These are phyloP conservation scores for Ochotona curzoniae DNA, from an alignment of 2,113 vertebrate species.

Conservation along the genomic window DNA sequence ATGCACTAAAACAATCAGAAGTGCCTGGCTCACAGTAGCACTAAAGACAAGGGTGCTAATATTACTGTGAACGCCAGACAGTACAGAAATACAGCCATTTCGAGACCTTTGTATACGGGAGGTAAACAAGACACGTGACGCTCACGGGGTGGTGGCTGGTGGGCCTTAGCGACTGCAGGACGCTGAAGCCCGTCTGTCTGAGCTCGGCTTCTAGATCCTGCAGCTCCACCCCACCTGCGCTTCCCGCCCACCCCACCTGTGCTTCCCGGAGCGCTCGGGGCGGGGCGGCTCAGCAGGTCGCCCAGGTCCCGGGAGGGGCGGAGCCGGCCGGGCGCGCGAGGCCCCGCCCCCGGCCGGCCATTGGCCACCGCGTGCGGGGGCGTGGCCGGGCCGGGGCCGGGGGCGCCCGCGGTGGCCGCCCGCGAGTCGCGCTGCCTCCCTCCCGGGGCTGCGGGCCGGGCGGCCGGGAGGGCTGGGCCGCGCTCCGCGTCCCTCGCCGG, in stretches of 20 bases:
- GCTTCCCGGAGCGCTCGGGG: slow-evolving; percentile 7
- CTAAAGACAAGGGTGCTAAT: not conserved
- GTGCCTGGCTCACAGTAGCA: slow-evolving; percentile 1
- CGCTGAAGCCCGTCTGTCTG: not conserved
- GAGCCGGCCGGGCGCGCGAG: slow-evolving; percentile 62
- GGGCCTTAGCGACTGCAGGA: slow-evolving; percentile 2
- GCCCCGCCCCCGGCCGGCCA: slow-evolving; percentile 56
- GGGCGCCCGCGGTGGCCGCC: slow-evolving; percentile 74
- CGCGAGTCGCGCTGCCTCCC: slow-evolving; percentile 68
- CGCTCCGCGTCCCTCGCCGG: slow-evolving; percentile 47
- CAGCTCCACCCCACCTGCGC: slow-evolving; percentile 35
- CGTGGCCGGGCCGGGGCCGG: slow-evolving; percentile 74
- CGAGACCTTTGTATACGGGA: not conserved
- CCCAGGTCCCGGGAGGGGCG: slow-evolving; percentile 74
- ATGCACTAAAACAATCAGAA: not conserved
- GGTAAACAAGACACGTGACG: slow-evolving; percentile 57
- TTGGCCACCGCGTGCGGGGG: slow-evolving; percentile 64
- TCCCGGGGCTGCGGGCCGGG: slow-evolving; percentile 83
- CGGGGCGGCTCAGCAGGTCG: slow-evolving; percentile 69
- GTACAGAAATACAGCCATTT: slow-evolving; percentile 43
- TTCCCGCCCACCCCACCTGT: slow-evolving; percentile 46
- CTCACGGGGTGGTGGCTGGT: slow-evolving; percentile 28
- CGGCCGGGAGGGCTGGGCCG: slow-evolving; percentile 77
- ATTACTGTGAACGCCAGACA: slow-evolving; percentile 35
- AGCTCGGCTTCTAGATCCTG: not conserved